phyloP scores from a whole-genome alignment of 2,888 invertebrate species.

The Venusia cambrica region DNA sequence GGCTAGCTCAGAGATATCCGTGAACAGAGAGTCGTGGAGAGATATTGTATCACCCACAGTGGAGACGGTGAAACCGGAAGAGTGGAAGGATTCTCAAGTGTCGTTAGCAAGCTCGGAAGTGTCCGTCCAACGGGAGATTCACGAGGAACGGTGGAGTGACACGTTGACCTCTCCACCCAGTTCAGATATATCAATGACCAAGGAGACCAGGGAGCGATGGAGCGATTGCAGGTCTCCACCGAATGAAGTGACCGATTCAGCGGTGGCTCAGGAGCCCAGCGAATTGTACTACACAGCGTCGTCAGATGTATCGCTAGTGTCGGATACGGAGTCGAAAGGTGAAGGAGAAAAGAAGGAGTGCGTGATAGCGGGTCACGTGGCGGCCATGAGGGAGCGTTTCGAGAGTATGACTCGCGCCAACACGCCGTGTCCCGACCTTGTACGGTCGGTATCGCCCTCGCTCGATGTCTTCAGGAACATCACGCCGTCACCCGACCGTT shows the following conservation, averaged over 20 bases:
- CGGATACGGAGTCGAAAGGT: conserved; percentile 48
- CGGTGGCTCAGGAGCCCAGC: conserved; percentile 47
- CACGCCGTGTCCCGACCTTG: conserved; percentile 63
- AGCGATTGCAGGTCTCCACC: conserved; percentile 52
- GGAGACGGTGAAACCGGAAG: conserved; percentile 9
- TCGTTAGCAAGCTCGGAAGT: conserved; percentile 47
- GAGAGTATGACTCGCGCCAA: conserved; percentile 73
- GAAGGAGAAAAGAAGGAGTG: conserved; percentile 49
- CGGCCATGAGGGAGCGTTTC: conserved; percentile 74
- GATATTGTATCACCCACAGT: conserved; percentile 16
- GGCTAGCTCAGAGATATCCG: conserved; percentile 19
- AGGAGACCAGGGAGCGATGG: conserved; percentile 31
- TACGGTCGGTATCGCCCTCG: conserved; percentile 41
- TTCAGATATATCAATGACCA: conserved; percentile 16
- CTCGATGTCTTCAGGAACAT: conserved; percentile 52
- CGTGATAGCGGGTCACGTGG: conserved; percentile 72
- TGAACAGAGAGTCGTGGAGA: conserved; percentile 14
- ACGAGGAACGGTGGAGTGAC: conserved; percentile 42
- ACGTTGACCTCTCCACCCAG: conserved; percentile 23
- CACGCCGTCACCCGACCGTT: conserved; percentile 61
- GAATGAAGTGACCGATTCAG: conserved; percentile 45
- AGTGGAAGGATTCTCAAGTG: conserved; percentile 27
- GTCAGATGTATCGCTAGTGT: conserved; percentile 62
- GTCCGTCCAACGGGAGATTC: conserved; percentile 39
- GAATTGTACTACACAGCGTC: conserved; percentile 72